Evolutionary conservation across 2,113 vertebrate genomes (phyloP), one percentile per base, ranked within the genome.

Genomic region (Brevimyrus niger): DNA sequence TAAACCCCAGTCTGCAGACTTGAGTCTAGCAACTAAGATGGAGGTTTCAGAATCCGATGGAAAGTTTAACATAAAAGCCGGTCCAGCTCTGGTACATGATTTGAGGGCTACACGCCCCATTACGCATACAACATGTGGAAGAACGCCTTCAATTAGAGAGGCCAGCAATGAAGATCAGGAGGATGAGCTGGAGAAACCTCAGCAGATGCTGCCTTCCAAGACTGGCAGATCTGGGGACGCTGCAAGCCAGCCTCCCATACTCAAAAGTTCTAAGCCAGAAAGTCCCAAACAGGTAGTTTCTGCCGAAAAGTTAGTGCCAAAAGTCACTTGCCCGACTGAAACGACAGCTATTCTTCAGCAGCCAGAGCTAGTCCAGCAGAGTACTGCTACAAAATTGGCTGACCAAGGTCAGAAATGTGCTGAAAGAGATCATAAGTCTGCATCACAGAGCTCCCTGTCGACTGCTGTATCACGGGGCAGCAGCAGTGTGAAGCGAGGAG

Each of bases 101-200:
- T 92, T 94, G 58, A 91, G 95, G 89, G 93, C 91, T 87, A 84
- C 93, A 58, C 94, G 95, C 48, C 95, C 95, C 89, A 92, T 89
- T 90, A 87, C 92, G 47, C 95, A 96, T 92, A 95, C 96, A 91
- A 93, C 93, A 50, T 95, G 93, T 89, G 95, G 95, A 48, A 96
- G 95, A 91, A 96, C 95, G 0, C 96, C 95, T 2, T 96, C 95
- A 80, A 96, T 96, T 89, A 92, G 94, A 89, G 95, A 96, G 89
- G 95, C 96, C 86, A 95, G 95, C 93, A 96, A 96, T 0, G 95
- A 96, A 91, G 95, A 96, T 89, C 95, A 96, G 91, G 95, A 95
- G 47, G 95, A 95, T 1, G 95, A 96, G 65, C 89, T 58, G 55
- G 95, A 96, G 91, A 93, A 89, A 89, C 90, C 91, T 91, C 92